phyloP scores from a whole-genome alignment of 2,888 invertebrate species.

The Tachina lurida region DNA sequence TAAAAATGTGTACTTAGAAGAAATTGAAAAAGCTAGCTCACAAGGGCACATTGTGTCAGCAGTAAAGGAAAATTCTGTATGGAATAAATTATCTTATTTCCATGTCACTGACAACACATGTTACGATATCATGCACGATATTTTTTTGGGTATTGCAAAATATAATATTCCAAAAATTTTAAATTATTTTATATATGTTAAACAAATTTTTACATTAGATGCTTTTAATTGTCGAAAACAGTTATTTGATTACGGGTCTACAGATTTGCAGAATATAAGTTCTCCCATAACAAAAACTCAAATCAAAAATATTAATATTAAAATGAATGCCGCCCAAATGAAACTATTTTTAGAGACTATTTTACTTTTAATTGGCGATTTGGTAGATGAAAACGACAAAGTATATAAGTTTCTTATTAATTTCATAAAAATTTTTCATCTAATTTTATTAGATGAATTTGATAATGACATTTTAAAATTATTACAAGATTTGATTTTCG shows the following conservation, averaged over 20 bases:
- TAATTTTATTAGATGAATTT: conserved; percentile 51
- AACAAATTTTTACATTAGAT: conserved; percentile 60
- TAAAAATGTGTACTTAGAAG: conserved; percentile 46
- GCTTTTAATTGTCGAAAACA: conserved; percentile 65
- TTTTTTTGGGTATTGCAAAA: conserved; percentile 68
- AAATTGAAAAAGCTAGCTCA: conserved; percentile 47
- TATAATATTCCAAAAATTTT: conserved; percentile 68
- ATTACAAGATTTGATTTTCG: conserved; percentile 43
- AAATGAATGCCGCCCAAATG: conserved; percentile 50
- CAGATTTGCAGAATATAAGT: conserved; percentile 57
- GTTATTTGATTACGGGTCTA: conserved; percentile 56
- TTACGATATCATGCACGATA: conserved; percentile 68
- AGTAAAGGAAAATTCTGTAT: conserved; percentile 49
- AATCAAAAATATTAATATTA: conserved; percentile 32
- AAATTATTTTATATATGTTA: conserved; percentile 69
- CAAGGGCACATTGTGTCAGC: conserved; percentile 37
- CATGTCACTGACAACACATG: conserved; percentile 68
- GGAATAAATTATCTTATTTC: conserved; percentile 64
- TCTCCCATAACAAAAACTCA: conserved; percentile 51
- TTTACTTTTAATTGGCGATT: conserved; percentile 62
- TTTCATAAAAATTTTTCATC: conserved; percentile 55
- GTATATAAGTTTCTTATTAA: conserved; percentile 63
- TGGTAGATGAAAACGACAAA: conserved; percentile 50
- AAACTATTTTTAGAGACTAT: conserved; percentile 66
- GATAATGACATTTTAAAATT: conserved; percentile 41